Base-by-base conservation (phyloP, 2,888 invertebrate genomes). In the Fragum sueziense region DNA sequence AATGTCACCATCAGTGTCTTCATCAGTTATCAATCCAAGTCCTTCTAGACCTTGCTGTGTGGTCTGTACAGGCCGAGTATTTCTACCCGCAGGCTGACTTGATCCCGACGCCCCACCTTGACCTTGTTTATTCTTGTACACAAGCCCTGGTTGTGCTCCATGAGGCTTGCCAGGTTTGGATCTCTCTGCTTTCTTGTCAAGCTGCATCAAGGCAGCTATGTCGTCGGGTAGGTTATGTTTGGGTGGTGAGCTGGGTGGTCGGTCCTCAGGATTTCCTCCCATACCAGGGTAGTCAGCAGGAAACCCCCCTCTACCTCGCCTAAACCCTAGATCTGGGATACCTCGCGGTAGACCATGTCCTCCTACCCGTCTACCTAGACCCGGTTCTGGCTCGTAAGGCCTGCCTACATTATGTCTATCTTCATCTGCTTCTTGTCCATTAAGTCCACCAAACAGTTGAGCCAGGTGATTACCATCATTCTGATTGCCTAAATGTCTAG, bases 21-120 rank as follows among this genome's bases (percentile, higher is more conserved):
- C 74, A 25, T 29, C 37, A 57, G 22, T 68, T 27, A 51, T 68
- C 25, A 59, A n/a, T 2, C 61, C 61, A 61, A 61, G 61, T 14
- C 61, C 61, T 3, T 57, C 27, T 57, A 57, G 57, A 57, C 27
- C 25, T 11, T 6, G 22, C 14, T 57, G 57, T 57, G 57, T 57
- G 14, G 2, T 25, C 57, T 57, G 9, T 57, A 25, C 9, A n/a
- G 57, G 11, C 25, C 25, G 57, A 27, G 57, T 27, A 57, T 57
- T 27, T 27, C 25, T 27, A 52, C 57, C n/a, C 11, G 52, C 6
- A 11, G 52, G 14, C 14, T 6, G 37, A 37, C 37, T n/a, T 47
- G 17, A 47, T 47, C 47, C 47, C 17, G 47, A 9, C 14, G 47
- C 4, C 17, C 7, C 47, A 20, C 47, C 47, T 47, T 47, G 47